Evolutionary conservation across 2,113 vertebrate genomes (phyloP), one percentile per base, ranked within the genome.

Genomic region (Gymnarchus niloticus): DNA sequence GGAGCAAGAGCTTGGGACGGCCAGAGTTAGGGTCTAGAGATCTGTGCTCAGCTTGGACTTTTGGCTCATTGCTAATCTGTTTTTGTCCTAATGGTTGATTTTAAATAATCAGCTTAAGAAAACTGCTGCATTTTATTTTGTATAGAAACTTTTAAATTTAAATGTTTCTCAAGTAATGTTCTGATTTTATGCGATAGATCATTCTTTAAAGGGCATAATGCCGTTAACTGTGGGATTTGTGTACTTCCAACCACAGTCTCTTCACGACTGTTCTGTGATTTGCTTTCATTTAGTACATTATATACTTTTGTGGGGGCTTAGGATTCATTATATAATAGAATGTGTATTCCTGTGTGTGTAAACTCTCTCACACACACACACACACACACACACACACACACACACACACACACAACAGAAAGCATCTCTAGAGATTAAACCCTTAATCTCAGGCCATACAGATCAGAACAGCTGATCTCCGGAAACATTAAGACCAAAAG

Each of bases 381-480:
- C 61, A 77, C 73, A 46, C 1, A 78, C 41, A 78, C 7, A 48
- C 41, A 78, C 21, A 48, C 52, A 44, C 33, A 21, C 17, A 41
- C 54, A 80, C 44, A 6, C 14, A 48, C 41, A 80, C 41, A 77
- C 73, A 77, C 73, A 41, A n/a, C 57, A 56, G 49, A 41, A 28
- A 9, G 21, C 28, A 14, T 33, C 73, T 46, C 41, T 10, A 10
- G 73, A 59, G 73, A 85, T 78, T 46, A 78, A 80, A 25, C 69
- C 73, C 17, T 23, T 85, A 85, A 85, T 85, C 73, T 56, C 44
- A 33, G 37, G 49, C 52, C 46, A 51, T 56, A 65, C 21, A 56
- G 51, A 25, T 49, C n/a, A 21, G 17, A 69, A 25, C 49, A 28
- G 81, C 82, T 83, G 82, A 56, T 25, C 33, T 83, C 41, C 56